Base-by-base conservation (phyloP, 2,888 invertebrate species). In the Metopia argyrocephala region DNA sequence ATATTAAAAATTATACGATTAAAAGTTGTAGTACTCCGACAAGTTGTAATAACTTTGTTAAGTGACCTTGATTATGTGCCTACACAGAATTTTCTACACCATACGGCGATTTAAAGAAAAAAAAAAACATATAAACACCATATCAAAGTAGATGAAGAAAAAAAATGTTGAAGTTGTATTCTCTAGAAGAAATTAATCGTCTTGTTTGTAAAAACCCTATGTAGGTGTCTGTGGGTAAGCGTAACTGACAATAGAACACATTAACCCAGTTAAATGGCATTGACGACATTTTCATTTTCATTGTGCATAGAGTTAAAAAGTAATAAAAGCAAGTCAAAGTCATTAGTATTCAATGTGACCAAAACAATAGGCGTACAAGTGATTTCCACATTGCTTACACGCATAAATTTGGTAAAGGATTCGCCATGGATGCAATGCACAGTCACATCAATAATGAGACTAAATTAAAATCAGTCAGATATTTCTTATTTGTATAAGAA, bases 341-440 rank as follows among this genome's bases (percentile, higher is more conserved):
- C 76, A 74, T 82, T 82, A 82, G 76, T 61, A 74, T 62, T 66
- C 57, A 48, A 70, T 78, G 57, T 66, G 69, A 70, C 70, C 69
- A 74, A 38, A 69, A 79, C 81, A 68, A 82, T 81, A 76, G 80
- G 83, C 79, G 74, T 80, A 79, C 79, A 87, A 86, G 86, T 86
- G 84, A 87, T 75, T 85, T 85, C 85, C 87, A 78, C 87, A 88
- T 86, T 88, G 85, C 88, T 88, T 86, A 84, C 89, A 89, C 89
- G 88, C 87, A 88, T 84, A 84, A 86, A 84, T 84, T 87, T 86
- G 87, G 86, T 85, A 85, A 84, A 83, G 80, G 84, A 84, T 85
- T 84, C 59, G 79, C 83, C 84, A 86, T 85, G 86, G 85, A 86
- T 38, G 12, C 83, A 84, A n/a, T n/a, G n/a, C 85, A 84, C 86